These are phyloP conservation scores for Scomber japonicus DNA, from an alignment of 2,113 vertebrate genomes.

Conservation along the genomic window DNA sequence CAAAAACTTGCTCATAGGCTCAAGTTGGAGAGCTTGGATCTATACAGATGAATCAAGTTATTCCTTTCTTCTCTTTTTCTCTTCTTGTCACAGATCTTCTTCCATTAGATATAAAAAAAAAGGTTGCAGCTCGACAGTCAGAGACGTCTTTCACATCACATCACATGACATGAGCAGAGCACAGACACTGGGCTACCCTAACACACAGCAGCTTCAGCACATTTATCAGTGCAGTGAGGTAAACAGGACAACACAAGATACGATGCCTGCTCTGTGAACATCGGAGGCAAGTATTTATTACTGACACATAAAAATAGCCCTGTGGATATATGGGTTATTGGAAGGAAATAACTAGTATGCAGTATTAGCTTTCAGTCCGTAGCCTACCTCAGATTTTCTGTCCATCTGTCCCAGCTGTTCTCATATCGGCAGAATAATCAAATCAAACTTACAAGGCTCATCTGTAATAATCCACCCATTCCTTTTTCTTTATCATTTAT, in stretches of 20 bases:
- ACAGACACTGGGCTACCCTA: not conserved
- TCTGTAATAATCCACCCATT: slow-evolving; percentile 31
- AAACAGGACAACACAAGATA: not conserved
- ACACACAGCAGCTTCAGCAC: not conserved
- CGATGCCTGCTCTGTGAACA: not conserved
- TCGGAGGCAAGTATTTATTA: too few species aligned
- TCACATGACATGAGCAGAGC: not conserved
- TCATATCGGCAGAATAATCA: not conserved
- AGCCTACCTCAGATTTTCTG: slow-evolving; percentile 23
- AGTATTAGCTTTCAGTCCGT: slow-evolving; percentile 17
- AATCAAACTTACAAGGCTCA: slow-evolving; percentile 5
- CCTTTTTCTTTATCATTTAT: slow-evolving; percentile 5
- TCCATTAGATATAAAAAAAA: not conserved
- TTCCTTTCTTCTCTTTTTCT: too few species aligned
- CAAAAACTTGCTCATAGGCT: too few species aligned
- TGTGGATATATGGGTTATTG: not conserved
- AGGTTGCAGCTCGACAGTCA: not conserved
- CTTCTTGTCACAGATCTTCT: too few species aligned
- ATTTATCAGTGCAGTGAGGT: not conserved
- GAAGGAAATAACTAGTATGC: not conserved
- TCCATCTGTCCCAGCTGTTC: slow-evolving; percentile 39
- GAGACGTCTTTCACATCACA: not conserved
- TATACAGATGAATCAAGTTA: too few species aligned
- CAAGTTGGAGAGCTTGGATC: too few species aligned
- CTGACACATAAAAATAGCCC: too few species aligned